Conservation (phyloP, 2,888 invertebrate species). For the Trachelus iudaicus region DNA sequence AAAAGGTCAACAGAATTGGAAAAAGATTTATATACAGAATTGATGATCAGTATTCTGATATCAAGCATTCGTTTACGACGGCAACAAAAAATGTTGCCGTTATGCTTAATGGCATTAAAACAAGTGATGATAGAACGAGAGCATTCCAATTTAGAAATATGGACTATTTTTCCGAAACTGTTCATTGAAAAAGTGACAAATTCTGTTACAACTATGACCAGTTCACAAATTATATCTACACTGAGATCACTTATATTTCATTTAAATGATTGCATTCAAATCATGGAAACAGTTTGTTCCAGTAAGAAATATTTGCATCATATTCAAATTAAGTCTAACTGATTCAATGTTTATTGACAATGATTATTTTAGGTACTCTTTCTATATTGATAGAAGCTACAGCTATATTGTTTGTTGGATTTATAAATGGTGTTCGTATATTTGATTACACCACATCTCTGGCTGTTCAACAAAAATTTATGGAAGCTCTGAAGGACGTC, state of each 20-base stretch:
- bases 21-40: slow-evolving; percentile 28
- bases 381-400: slow-evolving; percentile 14
- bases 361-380: background rate
- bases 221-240: slow-evolving; percentile 40
- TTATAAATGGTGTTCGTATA: slow-evolving; percentile 48
- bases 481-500: slow-evolving; percentile 42
- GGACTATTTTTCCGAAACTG: slow-evolving; percentile 9
- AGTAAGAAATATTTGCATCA: slow-evolving; percentile 22
- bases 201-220: slow-evolving; percentile 38
- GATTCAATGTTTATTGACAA: background rate
- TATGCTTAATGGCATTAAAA: slow-evolving; percentile 47
- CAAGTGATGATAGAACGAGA: slow-evolving; percentile 18
- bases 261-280: slow-evolving; percentile 43
- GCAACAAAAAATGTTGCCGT: slow-evolving; percentile 52
- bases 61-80: slow-evolving; percentile 47
- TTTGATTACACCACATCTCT: slow-evolving; percentile 44
- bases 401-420: slow-evolving; percentile 39
- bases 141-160: slow-evolving; percentile 4
- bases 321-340: background rate
- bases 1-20: slow-evolving; percentile 27
- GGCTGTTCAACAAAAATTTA: slow-evolving; percentile 43
- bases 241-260: slow-evolving; percentile 49
- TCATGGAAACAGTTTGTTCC: slow-evolving; percentile 19
- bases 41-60: slow-evolving; percentile 45
- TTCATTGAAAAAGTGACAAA: slow-evolving; percentile 30